Percentiles rank a stretch among this genome's conserved stretches.
phyloP scores from a whole-genome alignment of 2,797 vertebrate species.

The Karalla daura region DNA sequence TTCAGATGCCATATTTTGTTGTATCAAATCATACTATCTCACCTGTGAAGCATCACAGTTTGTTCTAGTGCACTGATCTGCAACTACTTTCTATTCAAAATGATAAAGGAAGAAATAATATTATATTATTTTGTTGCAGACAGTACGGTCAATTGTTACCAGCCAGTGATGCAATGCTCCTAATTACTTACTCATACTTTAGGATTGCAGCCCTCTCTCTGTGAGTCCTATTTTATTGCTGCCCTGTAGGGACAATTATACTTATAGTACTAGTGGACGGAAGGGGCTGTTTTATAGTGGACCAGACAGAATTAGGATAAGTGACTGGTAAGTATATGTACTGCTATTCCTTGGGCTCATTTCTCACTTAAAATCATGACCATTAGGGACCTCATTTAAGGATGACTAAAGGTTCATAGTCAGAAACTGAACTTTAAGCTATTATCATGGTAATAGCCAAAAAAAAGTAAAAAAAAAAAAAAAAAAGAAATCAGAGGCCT shows the following conservation, averaged over 20 bases:
- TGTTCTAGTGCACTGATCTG: no score
- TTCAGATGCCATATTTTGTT: no score
- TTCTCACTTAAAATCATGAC: slow-evolving; percentile 60
- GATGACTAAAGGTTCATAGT: slow-evolving; percentile 62
- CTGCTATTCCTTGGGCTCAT: slow-evolving; percentile 47
- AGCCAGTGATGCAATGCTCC: neutral
- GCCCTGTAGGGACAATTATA: slow-evolving; percentile 11
- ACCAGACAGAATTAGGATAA: slow-evolving; percentile 47
- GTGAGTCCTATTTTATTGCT: slow-evolving; percentile 3
- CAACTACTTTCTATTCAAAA: neutral
- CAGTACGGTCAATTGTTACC: neutral
- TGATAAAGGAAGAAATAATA: neutral
- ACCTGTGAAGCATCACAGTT: no score
- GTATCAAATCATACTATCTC: no score
- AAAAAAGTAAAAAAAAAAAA: no score
- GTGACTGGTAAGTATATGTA: slow-evolving; percentile 40
- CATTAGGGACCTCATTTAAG: slow-evolving; percentile 67
- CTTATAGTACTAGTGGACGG: slow-evolving; percentile 19
- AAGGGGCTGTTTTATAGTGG: slow-evolving; percentile 40
- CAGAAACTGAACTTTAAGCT: slow-evolving; percentile 63
- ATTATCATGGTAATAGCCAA: slow-evolving; percentile 67
- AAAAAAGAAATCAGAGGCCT: slow-evolving; percentile 31
- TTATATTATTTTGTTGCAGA: neutral
- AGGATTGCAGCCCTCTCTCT: neutral
- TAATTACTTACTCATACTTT: neutral